phyloP scores from a whole-genome alignment of 1,140 invertebrate species.

The Phortica variegata region DNA sequence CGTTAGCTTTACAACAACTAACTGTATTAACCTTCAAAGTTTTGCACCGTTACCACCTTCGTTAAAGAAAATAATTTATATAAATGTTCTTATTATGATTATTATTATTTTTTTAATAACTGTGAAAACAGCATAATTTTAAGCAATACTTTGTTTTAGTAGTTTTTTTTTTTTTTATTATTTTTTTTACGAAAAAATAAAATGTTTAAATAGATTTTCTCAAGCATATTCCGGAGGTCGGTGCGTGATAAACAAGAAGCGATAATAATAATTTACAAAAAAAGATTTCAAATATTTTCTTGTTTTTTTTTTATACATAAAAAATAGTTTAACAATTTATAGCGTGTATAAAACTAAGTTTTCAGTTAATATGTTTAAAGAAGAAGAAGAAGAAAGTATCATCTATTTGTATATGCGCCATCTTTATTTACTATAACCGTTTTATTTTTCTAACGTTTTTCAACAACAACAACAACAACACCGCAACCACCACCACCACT shows the following conservation, averaged over 20 bases:
- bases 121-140: too few relatives aligned
- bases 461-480: conserved; percentile 26
- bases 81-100: too few relatives aligned
- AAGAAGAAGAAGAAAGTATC: too few relatives aligned
- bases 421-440: too few relatives aligned
- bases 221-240: conserved; percentile 57
- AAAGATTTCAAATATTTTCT: conserved; percentile 7
- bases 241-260: conserved; percentile 32
- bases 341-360: too few relatives aligned
- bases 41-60: conserved; percentile 55
- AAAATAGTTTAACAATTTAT: too few relatives aligned
- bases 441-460: conserved; percentile 13
- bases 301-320: too few relatives aligned
- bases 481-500: conserved; percentile 7
- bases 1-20: too few relatives aligned
- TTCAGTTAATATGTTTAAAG: too few relatives aligned
- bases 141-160: not conserved
- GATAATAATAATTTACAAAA: not conserved
- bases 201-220: conserved; percentile 53
- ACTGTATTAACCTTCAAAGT: conserved; percentile 29
- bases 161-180: conserved; percentile 21
- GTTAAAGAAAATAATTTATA: conserved; percentile 19
- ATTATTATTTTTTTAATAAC: too few relatives aligned
- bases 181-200: conserved; percentile 17
- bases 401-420: too few relatives aligned